Conservation (phyloP, 2,797 vertebrate genomes). For the Fundulus diaphanus region DNA sequence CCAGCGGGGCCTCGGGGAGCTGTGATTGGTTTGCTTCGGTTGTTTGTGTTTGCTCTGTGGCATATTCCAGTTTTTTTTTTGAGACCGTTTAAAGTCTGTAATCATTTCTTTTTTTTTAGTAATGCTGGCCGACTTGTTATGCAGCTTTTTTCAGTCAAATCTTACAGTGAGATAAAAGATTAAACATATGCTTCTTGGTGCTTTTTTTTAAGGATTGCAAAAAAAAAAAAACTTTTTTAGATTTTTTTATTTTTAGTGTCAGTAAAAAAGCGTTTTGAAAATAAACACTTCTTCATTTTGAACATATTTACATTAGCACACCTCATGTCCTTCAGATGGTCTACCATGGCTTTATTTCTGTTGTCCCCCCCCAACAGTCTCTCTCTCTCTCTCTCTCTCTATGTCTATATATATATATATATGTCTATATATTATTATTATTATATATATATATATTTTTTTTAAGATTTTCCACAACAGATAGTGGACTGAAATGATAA, state of each 20-base stretch:
- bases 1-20: not conserved
- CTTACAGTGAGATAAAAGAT: not conserved
- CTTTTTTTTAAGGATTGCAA: not conserved
- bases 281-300: not conserved
- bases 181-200: not conserved
- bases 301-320: not conserved
- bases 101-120: conserved; percentile 1
- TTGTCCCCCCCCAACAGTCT: not conserved
- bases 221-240: not conserved
- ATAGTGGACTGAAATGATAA: not conserved
- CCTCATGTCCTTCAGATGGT: no score
- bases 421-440: no score
- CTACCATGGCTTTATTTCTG: not conserved
- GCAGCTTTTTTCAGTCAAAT: not conserved
- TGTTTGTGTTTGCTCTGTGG: conserved; percentile 3
- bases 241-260: no score
- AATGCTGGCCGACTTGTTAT: conserved; percentile 12
- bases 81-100: conserved; percentile 6
- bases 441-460: not conserved
- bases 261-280: no score
- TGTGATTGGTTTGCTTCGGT: not conserved
- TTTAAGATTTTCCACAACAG: not conserved
- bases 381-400: no score
- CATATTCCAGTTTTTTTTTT: conserved; percentile 5
- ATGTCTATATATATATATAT: no score